Conservation (phyloP, 2,113 vertebrate genomes). For the Abramis brama region DNA sequence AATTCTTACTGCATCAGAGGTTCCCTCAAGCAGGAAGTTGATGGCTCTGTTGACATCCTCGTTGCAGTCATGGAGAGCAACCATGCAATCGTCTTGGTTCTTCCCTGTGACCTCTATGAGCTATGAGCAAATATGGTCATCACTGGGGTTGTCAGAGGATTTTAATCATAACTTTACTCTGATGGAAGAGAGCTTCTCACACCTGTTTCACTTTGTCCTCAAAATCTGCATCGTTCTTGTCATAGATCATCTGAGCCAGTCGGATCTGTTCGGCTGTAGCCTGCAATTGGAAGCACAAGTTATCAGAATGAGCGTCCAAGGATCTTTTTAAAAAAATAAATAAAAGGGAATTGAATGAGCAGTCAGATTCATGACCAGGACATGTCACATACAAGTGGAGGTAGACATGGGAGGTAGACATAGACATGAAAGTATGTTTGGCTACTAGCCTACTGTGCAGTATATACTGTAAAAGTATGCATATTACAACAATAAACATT, state of each 20-base stretch:
- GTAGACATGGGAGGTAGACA: no score
- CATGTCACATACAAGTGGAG: background rate
- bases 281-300: slow-evolving; percentile 65
- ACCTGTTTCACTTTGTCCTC: slow-evolving; percentile 99
- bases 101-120: slow-evolving; percentile 98
- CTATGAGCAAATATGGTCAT: slow-evolving; percentile 66
- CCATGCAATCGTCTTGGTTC: slow-evolving; percentile 98
- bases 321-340: background rate
- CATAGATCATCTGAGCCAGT: slow-evolving; percentile 98
- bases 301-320: background rate
- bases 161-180: background rate
- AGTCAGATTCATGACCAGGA: background rate
- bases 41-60: slow-evolving; percentile 98
- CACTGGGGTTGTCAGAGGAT: background rate
- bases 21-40: slow-evolving; percentile 97
- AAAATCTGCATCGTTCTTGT: slow-evolving; percentile 98
- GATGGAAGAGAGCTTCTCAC: slow-evolving; percentile 46
- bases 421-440: background rate
- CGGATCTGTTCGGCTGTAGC: slow-evolving; percentile 97
- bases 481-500: background rate
- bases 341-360: background rate
- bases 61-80: slow-evolving; percentile 96
- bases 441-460: background rate
- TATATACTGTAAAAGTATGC: background rate
- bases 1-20: slow-evolving; percentile 88